These are phyloP conservation scores for Pristis pectinata DNA, from an alignment of 2,797 vertebrate species.

Conservation along the genomic window DNA sequence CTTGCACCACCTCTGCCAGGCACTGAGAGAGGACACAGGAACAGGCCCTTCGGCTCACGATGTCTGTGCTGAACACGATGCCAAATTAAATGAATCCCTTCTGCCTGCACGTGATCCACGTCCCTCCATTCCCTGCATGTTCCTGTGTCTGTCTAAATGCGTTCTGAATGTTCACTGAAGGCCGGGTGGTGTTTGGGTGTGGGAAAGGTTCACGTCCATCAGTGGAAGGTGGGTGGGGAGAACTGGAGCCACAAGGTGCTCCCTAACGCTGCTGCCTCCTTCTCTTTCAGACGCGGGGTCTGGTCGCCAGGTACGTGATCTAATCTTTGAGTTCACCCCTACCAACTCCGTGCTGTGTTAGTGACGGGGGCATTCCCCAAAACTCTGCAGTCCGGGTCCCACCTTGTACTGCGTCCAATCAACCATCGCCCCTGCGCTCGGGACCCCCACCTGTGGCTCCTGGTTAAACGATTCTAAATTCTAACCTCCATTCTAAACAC, in stretches of 20 bases:
- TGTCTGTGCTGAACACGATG: too few relatives aligned
- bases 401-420: not conserved
- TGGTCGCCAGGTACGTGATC: conserved; percentile 59
- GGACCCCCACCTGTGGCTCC: not conserved
- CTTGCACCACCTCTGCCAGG: too few relatives aligned
- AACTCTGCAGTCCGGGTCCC: not conserved
- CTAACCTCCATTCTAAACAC: not conserved
- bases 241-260: not conserved
- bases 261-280: conserved; percentile 42
- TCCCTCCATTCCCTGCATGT: too few relatives aligned
- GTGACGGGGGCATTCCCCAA: not conserved
- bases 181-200: too few relatives aligned
- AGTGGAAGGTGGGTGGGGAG: too few relatives aligned
- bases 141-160: too few relatives aligned
- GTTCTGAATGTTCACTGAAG: too few relatives aligned
- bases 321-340: not conserved
- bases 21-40: too few relatives aligned
- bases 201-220: too few relatives aligned
- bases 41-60: too few relatives aligned
- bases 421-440: not conserved
- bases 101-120: too few relatives aligned
- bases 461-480: not conserved
- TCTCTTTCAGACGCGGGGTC: conserved; percentile 62
- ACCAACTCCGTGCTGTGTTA: not conserved
- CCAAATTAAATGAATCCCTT: too few relatives aligned